A percentile compares a stretch with the other conserved stretches of the same genome.
Evolutionary conservation across 2,797 vertebrate species (phyloP).

Genomic region (Scolopax rusticola): DNA sequence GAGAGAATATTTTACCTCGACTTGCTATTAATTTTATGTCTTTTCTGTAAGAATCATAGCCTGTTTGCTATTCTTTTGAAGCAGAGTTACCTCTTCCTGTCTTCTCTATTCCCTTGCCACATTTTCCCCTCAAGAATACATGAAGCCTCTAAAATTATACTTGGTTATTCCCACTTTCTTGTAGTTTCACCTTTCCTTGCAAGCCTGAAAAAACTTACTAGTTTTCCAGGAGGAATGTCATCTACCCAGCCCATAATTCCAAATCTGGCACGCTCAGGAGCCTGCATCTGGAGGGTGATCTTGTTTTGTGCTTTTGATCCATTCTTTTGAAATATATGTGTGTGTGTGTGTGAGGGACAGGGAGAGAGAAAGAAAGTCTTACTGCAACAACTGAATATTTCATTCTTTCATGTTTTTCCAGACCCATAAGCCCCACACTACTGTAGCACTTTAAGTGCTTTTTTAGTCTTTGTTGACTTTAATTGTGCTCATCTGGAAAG

Average conservation of each 20-base stretch:
- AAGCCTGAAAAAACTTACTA: background rate
- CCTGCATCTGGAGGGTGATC: background rate
- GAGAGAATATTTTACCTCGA: background rate
- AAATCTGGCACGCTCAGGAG: background rate
- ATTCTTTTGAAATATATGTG: background rate
- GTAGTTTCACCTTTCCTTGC: background rate
- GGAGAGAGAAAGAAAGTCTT: background rate
- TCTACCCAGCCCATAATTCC: background rate
- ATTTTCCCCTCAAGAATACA: background rate
- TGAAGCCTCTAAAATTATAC: background rate
- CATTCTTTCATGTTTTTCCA: background rate
- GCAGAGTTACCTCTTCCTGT: background rate
- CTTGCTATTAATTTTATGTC: background rate
- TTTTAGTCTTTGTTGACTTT: background rate
- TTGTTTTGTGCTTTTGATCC: background rate
- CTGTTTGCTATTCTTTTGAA: background rate
- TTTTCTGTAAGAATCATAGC: background rate
- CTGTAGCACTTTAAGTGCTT: background rate
- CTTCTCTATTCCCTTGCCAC: background rate
- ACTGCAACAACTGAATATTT: background rate
- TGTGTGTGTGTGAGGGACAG: fast-evolving
- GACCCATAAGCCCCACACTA: background rate
- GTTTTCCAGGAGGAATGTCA: background rate
- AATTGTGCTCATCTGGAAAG: background rate
- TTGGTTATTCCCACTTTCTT: background rate